Conservation (phyloP, 1,140 invertebrate genomes). For the Habropoda laboriosa region DNA sequence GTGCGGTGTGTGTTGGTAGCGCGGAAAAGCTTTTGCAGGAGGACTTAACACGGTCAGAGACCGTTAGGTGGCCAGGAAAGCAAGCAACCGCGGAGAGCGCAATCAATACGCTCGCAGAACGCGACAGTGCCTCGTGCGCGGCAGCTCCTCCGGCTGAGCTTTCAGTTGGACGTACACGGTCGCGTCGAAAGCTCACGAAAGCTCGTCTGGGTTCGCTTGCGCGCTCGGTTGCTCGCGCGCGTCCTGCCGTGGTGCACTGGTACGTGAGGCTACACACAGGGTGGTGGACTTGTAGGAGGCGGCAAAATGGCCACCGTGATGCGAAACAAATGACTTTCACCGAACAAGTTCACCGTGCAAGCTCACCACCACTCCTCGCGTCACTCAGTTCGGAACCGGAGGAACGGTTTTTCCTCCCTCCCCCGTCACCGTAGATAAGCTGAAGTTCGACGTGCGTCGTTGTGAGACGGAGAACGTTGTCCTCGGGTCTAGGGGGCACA, state of each 20-base stretch:
- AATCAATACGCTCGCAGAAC: conserved; percentile 77
- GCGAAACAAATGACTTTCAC: conserved; percentile 68
- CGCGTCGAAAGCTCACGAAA: conserved; percentile 60
- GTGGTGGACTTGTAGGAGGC: conserved; percentile 48
- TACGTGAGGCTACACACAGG: conserved; percentile 10
- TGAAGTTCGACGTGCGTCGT: too few species aligned
- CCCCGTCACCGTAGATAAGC: too few species aligned
- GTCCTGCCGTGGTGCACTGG: neutral
- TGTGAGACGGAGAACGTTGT: too few species aligned
- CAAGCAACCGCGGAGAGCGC: conserved; percentile 60
- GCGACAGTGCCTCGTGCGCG: conserved; percentile 52
- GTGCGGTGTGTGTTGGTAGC: neutral
- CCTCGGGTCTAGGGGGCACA: too few species aligned
- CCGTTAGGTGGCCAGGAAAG: conserved; percentile 70
- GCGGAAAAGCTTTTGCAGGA: conserved; percentile 32
- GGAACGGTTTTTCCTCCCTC: neutral
- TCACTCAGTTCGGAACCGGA: neutral
- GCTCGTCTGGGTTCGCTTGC: conserved; percentile 10
- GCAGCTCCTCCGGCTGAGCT: conserved; percentile 45
- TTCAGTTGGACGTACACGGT: conserved; percentile 69
- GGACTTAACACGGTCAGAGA: conserved; percentile 18
- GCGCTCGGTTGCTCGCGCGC: neutral
- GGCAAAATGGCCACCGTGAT: conserved; percentile 73
- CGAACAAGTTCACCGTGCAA: neutral
- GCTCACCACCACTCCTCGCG: too few species aligned